A percentile compares a stretch with the other conserved stretches of the same genome.
phyloP scores from a whole-genome alignment of 1,140 invertebrate genomes.

The Drosophila pseudoobscura region DNA sequence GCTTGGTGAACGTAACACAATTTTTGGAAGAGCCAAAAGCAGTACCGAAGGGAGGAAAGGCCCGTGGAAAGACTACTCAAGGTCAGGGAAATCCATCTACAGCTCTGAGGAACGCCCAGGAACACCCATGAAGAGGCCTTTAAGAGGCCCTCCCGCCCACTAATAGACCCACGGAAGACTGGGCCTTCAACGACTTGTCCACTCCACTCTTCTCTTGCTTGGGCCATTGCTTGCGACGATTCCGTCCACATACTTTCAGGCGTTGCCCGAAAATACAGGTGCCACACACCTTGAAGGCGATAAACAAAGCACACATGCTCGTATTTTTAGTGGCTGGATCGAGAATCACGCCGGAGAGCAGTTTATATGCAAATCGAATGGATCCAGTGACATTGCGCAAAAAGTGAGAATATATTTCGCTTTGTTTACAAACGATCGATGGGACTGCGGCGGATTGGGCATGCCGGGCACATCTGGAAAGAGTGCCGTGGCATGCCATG shows the following conservation, averaged over 20 bases:
- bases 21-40: too few species aligned
- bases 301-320: slow-evolving; percentile 18
- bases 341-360: not conserved
- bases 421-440: slow-evolving; percentile 24
- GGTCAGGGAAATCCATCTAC: too few species aligned
- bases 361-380: slow-evolving; percentile 49
- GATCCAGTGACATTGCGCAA: slow-evolving; percentile 47
- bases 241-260: slow-evolving; percentile 33
- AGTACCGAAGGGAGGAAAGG: too few species aligned
- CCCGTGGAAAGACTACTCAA: too few species aligned
- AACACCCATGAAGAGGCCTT: too few species aligned
- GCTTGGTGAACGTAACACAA: not conserved
- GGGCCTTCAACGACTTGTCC: too few species aligned
- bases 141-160: too few species aligned
- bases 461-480: slow-evolving; percentile 40
- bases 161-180: too few species aligned
- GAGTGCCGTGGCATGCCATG: slow-evolving; percentile 5
- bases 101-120: too few species aligned
- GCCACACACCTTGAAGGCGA: slow-evolving; percentile 30
- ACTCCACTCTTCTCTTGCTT: too few species aligned
- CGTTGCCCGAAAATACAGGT: slow-evolving; percentile 1
- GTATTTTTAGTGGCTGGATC: slow-evolving; percentile 24
- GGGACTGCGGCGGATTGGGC: slow-evolving; percentile 2
- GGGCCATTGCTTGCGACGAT: too few species aligned
- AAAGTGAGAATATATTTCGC: slow-evolving; percentile 40